Base-by-base conservation (phyloP, 2,888 invertebrate genomes). In the Caenorhabditis sp. region DNA sequence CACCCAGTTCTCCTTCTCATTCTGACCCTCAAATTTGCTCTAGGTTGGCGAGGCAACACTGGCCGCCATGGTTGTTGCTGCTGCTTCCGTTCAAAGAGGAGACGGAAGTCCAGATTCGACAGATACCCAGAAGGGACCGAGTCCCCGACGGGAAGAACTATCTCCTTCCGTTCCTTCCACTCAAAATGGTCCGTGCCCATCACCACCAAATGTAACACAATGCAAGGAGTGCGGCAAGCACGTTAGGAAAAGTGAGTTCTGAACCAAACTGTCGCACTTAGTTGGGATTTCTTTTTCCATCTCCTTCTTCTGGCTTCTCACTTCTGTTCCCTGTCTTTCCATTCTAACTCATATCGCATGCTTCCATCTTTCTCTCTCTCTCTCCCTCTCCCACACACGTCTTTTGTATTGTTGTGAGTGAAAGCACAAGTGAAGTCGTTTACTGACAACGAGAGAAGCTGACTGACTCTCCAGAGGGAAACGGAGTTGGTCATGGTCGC, bases 161-260 rank as follows among this genome's bases (percentile, higher is more conserved):
- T 70, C 70, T 11, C 70, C 70, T 0, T 35, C 46, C 7, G 48
- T 55, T 43, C 37, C 26, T 8, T 39, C 48, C 20, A 27, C 50
- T 13, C 27, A 43, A 11, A 70, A 53, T 59, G 50, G 30, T 37
- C 56, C 74, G 48, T 46, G 65, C 26, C 32, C 66, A 41, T 43
- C 55, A 4, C 53, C 59, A 53, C 50, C 56, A 27, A 65, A 41
- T 13, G 26, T 46, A 26, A 84, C 87, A 7, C 83, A 83, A 41
- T 89, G 89, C 63, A 74, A 74, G n/a, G 82, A 86, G 65, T 89
- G 89, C 71, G 89, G 89, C n/a, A 89, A 89, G 66, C 87, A 87
- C 74, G 84, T 89, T 58, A 45, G 88, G 61, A 89, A 89, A 84
- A 79, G 88, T 87, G 59, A 70, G 81, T 80, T 77, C 45, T 20